Evolutionary conservation across 1,140 invertebrate species (phyloP).

Genomic region (Ladona fulva): DNA sequence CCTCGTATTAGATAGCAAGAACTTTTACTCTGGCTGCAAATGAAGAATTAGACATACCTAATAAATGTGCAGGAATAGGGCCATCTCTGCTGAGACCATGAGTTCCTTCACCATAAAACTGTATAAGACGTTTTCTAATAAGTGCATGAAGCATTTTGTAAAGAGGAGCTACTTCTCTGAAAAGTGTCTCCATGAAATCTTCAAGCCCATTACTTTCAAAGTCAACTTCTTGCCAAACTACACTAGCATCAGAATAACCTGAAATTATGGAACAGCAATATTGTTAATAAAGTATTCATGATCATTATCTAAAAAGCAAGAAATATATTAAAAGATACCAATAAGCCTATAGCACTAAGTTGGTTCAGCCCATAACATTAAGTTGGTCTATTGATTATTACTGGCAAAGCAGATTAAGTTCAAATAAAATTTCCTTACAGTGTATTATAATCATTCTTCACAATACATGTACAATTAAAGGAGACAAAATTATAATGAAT

Average conservation of each 20-base stretch:
- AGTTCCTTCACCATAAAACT: slow-evolving; percentile 35
- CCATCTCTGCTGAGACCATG: slow-evolving; percentile 34
- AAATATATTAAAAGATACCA: no score
- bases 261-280: slow-evolving; percentile 18
- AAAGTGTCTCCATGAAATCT: slow-evolving; percentile 43
- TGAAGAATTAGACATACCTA: slow-evolving; percentile 32
- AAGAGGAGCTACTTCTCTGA: slow-evolving; percentile 47
- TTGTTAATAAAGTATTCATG: neutral
- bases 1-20: no score
- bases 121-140: slow-evolving; percentile 42
- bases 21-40: no score
- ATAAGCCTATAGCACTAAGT: no score
- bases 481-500: no score
- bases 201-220: slow-evolving; percentile 46
- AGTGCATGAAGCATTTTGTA: slow-evolving; percentile 63
- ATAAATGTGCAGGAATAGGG: slow-evolving; percentile 57
- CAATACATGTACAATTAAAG: no score
- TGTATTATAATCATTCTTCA: no score
- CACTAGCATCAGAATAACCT: slow-evolving; percentile 52
- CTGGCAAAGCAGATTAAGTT: no score
- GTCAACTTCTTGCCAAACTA: slow-evolving; percentile 46
- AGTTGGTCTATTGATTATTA: no score
- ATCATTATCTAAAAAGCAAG: no score
- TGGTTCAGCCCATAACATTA: no score
- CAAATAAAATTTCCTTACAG: no score